Conservation (phyloP, 2,888 invertebrate genomes). For the Heliconius aoede region DNA sequence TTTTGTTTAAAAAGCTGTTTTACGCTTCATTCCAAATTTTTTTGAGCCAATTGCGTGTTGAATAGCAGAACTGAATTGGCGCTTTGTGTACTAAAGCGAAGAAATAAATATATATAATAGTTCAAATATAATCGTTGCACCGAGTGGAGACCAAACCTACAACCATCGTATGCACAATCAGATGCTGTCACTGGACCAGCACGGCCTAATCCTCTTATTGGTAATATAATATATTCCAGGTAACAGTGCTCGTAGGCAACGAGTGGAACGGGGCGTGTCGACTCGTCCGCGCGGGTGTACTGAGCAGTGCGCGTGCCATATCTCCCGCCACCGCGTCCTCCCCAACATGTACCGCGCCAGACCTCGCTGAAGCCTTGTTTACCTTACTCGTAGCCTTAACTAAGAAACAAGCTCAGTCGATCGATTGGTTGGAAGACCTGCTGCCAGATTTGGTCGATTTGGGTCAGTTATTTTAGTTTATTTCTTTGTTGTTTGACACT, state of each 20-base stretch:
- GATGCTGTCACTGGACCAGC: no score
- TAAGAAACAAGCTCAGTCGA: slow-evolving; percentile 84
- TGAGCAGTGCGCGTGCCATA: slow-evolving; percentile 54
- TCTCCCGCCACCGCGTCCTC: slow-evolving; percentile 84
- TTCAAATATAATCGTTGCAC: no score
- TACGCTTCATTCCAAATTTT: no score
- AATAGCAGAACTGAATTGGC: no score
- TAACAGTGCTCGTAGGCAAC: slow-evolving; percentile 68
- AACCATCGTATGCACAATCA: no score
- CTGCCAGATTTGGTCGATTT: slow-evolving; percentile 65
- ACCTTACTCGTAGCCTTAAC: slow-evolving; percentile 85
- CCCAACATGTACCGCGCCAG: slow-evolving; percentile 73
- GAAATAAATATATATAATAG: no score
- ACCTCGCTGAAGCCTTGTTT: slow-evolving; percentile 89
- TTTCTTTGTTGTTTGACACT: neutral
- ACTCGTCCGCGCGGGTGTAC: slow-evolving; percentile 61
- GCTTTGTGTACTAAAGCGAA: no score
- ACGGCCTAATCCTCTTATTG: no score
- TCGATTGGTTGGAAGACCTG: slow-evolving; percentile 67
- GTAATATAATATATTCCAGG: slow-evolving; percentile 22
- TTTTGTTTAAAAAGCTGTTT: no score
- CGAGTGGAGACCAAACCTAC: no score
- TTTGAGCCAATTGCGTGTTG: no score
- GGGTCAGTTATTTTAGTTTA: slow-evolving; percentile 53
- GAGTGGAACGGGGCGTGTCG: slow-evolving; percentile 60